A percentile compares a stretch with the other conserved stretches of the same genome.
Evolutionary conservation across 2,888 invertebrate genomes (phyloP).

Genomic region (Labia minor): DNA sequence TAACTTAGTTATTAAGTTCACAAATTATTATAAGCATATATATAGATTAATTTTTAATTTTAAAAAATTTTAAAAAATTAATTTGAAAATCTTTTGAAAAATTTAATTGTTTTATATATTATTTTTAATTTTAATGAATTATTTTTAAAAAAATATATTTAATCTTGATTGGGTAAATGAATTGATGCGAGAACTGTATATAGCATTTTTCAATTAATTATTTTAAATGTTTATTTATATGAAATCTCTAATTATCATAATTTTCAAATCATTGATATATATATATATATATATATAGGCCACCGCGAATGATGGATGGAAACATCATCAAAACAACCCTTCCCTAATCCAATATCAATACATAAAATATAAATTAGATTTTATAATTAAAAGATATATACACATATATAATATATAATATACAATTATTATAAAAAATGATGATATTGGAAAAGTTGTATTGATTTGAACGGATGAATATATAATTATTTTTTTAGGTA

Average conservation of each 20-base stretch:
- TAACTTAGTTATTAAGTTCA: too few relatives aligned
- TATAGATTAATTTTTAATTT: too few relatives aligned
- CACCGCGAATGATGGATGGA: background rate
- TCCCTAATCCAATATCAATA: background rate
- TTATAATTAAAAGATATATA: background rate
- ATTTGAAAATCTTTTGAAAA: too few relatives aligned
- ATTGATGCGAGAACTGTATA: too few relatives aligned
- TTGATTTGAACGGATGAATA: background rate
- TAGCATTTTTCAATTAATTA: background rate
- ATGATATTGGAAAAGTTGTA: too few relatives aligned
- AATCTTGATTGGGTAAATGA: too few relatives aligned
- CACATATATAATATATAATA: too few relatives aligned
- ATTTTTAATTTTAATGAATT: too few relatives aligned
- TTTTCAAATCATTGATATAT: background rate
- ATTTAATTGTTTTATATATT: too few relatives aligned
- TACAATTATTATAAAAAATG: too few relatives aligned
- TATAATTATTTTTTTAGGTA: background rate
- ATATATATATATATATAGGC: background rate
- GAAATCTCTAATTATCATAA: constrained; percentile 3
- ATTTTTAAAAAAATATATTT: background rate
- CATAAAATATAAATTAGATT: background rate
- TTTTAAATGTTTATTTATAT: background rate
- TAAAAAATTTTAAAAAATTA: too few relatives aligned
- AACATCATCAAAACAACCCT: background rate
- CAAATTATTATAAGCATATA: too few relatives aligned